These are phyloP conservation scores for Rhadinocentrus ornatus DNA, from an alignment of 2,797 vertebrate species.

Conservation along the genomic window DNA sequence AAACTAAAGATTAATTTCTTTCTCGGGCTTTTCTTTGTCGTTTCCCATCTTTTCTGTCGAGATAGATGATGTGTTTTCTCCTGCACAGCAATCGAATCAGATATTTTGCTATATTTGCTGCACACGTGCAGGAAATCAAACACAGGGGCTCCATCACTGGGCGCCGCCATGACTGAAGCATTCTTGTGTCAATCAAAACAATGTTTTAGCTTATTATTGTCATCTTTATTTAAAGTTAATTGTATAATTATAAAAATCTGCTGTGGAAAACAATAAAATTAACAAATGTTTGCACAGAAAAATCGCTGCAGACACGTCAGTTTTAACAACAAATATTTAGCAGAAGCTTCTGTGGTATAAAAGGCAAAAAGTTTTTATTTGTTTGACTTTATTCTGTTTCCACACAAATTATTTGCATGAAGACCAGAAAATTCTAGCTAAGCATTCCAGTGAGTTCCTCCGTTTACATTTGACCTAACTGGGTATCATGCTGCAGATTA, in stretches of 20 bases:
- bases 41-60: constrained; percentile 47
- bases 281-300: constrained; percentile 3
- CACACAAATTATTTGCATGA: background rate
- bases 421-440: background rate
- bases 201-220: constrained; percentile 12
- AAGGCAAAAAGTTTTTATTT: too few species aligned
- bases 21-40: constrained; percentile 45
- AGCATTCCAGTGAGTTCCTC: too few species aligned
- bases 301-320: constrained; percentile 8
- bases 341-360: background rate
- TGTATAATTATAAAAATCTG: background rate
- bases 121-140: constrained; percentile 38
- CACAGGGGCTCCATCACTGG: constrained; percentile 3
- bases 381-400: background rate
- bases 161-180: background rate
- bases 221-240: constrained; percentile 28
- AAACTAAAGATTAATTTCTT: constrained; percentile 62
- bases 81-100: constrained; percentile 36
- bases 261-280: constrained; percentile 1
- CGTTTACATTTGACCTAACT: background rate
- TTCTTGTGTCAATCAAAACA: constrained; percentile 18
- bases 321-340: constrained; percentile 6
- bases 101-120: constrained; percentile 56
- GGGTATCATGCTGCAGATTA: background rate
- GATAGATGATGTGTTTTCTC: constrained; percentile 38